Evolutionary conservation across 2,888 invertebrate genomes (phyloP), one percentile per base, ranked within the genome.

Genomic region (Sarcophaga variegata): DNA sequence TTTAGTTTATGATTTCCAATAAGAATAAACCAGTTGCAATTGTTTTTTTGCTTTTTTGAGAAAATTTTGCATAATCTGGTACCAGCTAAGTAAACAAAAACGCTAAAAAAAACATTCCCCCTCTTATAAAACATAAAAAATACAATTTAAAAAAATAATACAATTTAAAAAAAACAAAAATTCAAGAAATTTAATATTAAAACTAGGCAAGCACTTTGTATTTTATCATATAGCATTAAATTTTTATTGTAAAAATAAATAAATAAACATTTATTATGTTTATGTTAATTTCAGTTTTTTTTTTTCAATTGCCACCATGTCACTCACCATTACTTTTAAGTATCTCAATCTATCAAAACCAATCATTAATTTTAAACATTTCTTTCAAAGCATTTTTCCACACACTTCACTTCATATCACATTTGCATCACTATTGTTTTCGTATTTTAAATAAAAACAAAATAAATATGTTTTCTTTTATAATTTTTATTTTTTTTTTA

Each of bases 51-150:
- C 66, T 76, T 81, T 66, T 78, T 71, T 80, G 76, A 54, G 45
- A 22, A 84, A 80, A 76, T 60, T 59, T 80, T 80, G 79, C 84
- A 71, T 71, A 49, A 80, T 25, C 84, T 84, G 84, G 71, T 75
- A 60, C 70, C 83, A 84, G 75, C 75, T 45, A 80, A 62, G 10
- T 17, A 49, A 49, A 5, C 14, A 70, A 20, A 49, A 12, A 77
- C 70, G 67, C n/a, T 20, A 45, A 3, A n/a, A 47, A 77, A 79
- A 74, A 70, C 45, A 76, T n/a, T 6, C 4, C 12, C 6, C n/a
- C 66, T 60, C 14, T 25, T 17, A 22, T 4, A 47, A 82, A 47
- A 66, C 37, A 12, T 77, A 22, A 54, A 27, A 45, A 63, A 20
- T 20, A 20, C 20, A 20, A 37, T 12, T 5, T 17, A 54, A 70